Percentiles rank a stretch among this genome's conserved stretches.
These are phyloP conservation scores for Branchipolynoe longqiensis DNA, from an alignment of 2,888 invertebrate species.

Conservation along the genomic window DNA sequence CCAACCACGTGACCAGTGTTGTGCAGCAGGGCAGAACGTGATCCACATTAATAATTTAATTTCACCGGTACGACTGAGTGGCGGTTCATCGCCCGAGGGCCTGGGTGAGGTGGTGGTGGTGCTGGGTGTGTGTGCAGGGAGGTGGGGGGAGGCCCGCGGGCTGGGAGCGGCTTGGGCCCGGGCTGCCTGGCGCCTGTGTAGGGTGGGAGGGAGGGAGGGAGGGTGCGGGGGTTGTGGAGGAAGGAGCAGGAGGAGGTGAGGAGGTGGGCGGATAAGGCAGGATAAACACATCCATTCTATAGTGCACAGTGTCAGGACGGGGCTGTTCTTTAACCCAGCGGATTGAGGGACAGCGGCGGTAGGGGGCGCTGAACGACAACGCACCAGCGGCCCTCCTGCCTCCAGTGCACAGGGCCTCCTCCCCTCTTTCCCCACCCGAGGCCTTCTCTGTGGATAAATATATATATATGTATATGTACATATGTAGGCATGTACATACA, in stretches of 20 bases:
- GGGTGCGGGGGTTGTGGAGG: neutral
- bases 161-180: no score
- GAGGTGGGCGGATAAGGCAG: neutral
- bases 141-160: no score
- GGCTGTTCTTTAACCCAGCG: neutral
- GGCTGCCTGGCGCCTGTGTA: no score
- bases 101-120: neutral
- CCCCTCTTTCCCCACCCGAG: no score
- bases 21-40: constrained; percentile 34
- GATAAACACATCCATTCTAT: neutral
- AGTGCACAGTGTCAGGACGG: constrained; percentile 2
- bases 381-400: no score
- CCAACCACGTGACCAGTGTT: constrained; percentile 28
- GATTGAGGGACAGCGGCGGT: constrained; percentile 7
- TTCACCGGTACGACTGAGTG: constrained; percentile 9
- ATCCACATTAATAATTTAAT: constrained; percentile 54
- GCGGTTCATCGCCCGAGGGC: no score
- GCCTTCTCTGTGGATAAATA: no score
- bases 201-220: no score
- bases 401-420: no score
- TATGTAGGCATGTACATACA: no score
- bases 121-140: neutral
- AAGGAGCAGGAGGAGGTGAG: neutral
- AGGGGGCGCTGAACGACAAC: no score
- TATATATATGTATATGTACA: no score